Evolutionary conservation across 1,140 invertebrate species (phyloP), one percentile per base, ranked within the genome.

Genomic region (Nephila pilipes): DNA sequence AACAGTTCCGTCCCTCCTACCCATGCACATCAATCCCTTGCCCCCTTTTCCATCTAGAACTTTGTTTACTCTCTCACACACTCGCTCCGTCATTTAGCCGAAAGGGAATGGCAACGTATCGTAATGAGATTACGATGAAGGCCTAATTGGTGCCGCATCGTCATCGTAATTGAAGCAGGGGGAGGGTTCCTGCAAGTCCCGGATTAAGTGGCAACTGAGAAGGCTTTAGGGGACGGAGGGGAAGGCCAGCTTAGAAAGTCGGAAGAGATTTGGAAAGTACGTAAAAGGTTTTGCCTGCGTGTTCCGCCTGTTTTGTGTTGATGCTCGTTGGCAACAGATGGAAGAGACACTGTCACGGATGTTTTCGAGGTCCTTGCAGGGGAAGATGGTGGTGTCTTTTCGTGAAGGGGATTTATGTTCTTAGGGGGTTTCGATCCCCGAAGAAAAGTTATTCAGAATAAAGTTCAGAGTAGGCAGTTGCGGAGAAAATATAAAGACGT

Each of bases 91-190:
- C 65, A 89, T 89, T 89, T 89, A 89, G 87, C 87, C 69, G 69
- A 89, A 89, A 89, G 87, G 87, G 87, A 89, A 89, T 80, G 87
- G 87, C 87, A 89, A 25, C 87, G 69, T 89, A 89, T 89, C 63
- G 87, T 80, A 89, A 89, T 89, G 87, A 89, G 87, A 89, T 89
- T 89, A 89, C 87, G 65, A 89, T 89, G 87, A 79, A 89, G 87
- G 69, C 69, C 87, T 89, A 89, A 89, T 89, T 89, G 87, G 87
- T 79, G 69, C 60, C 65, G 87, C 87, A 80, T 89, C 87, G 87
- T 89, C 87, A 79, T 89, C 87, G 87, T 89, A 89, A 89, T 89
- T 54, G 87, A 79, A 79, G 69, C 29, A 79, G 16, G 87, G 38
- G 65, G 32, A 46, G 46, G 38, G 63, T 1, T 65, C 63, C n/a